These are phyloP conservation scores for Phrynosoma blainvillii DNA, from an alignment of 2,113 vertebrate genomes.

Conservation along the genomic window DNA sequence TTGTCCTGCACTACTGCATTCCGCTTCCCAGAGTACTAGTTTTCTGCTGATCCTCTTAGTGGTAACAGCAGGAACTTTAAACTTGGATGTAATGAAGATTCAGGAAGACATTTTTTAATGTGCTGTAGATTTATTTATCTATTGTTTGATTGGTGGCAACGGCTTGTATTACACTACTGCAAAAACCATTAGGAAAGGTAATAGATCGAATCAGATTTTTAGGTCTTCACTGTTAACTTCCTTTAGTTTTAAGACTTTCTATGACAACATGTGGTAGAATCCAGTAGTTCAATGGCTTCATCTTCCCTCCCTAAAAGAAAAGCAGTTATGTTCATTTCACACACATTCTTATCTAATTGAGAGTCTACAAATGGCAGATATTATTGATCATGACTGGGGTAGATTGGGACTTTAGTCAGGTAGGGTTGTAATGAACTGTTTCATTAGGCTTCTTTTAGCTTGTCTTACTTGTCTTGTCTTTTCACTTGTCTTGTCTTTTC, in stretches of 20 bases:
- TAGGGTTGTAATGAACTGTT: slow-evolving; percentile 16
- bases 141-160: too few species aligned
- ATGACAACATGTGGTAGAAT: background rate
- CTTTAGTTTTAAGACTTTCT: background rate
- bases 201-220: background rate
- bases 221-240: background rate
- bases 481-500: too few species aligned
- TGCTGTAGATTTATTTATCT: background rate
- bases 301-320: background rate
- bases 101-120: too few species aligned
- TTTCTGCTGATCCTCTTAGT: background rate
- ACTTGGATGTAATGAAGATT: too few species aligned
- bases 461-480: too few species aligned
- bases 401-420: slow-evolving; percentile 46
- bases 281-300: background rate
- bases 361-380: slow-evolving; percentile 41
- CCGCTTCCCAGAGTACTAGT: background rate
- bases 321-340: background rate
- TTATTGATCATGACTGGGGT: slow-evolving; percentile 55
- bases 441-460: slow-evolving; percentile 47
- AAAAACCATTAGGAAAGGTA: too few species aligned
- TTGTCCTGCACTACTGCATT: too few species aligned
- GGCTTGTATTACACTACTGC: background rate
- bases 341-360: slow-evolving; percentile 49
- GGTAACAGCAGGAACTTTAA: background rate